Conservation (phyloP, 2,888 invertebrate species). For the Ophion slaviceki region DNA sequence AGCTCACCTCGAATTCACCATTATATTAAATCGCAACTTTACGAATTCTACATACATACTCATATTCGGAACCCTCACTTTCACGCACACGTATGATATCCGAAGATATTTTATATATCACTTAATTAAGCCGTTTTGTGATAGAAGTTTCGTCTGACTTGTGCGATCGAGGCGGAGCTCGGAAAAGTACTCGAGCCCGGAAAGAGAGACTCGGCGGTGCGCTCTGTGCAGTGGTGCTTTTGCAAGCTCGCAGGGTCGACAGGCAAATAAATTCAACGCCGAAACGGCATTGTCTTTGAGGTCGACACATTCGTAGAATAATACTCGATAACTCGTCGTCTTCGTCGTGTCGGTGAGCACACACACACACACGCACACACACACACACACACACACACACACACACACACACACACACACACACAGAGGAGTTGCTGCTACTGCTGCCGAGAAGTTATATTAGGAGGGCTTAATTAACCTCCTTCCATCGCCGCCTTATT, state of each 20-base stretch:
- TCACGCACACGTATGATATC: not conserved
- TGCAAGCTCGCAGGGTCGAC: constrained; percentile 56
- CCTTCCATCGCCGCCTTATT: constrained; percentile 69
- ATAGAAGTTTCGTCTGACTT: constrained; percentile 43
- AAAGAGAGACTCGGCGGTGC: constrained; percentile 22
- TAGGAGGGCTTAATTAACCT: constrained; percentile 80
- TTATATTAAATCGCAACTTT: too few species aligned
- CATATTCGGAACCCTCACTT: not conserved
- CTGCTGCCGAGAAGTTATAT: constrained; percentile 78
- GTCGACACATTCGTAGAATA: constrained; percentile 80
- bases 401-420: not conserved
- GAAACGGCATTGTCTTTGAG: constrained; percentile 80
- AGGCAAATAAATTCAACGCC: constrained; percentile 78
- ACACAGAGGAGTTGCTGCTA: constrained; percentile 35
- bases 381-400: too few species aligned
- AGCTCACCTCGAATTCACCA: too few species aligned
- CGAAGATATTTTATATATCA: constrained; percentile 22
- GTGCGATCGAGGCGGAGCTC: constrained; percentile 14
- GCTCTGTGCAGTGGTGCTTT: constrained; percentile 24
- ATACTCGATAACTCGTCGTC: constrained; percentile 78
- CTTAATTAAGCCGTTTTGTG: constrained; percentile 41
- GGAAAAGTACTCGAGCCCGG: constrained; percentile 7
- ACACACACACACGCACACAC: not conserved
- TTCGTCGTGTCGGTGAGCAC: constrained; percentile 25
- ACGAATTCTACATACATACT: not conserved